A percentile compares a stretch with the other conserved stretches of the same genome.
These are phyloP conservation scores for Drosophila baimaii DNA, from an alignment of 1,140 invertebrate genomes.

Conservation along the genomic window DNA sequence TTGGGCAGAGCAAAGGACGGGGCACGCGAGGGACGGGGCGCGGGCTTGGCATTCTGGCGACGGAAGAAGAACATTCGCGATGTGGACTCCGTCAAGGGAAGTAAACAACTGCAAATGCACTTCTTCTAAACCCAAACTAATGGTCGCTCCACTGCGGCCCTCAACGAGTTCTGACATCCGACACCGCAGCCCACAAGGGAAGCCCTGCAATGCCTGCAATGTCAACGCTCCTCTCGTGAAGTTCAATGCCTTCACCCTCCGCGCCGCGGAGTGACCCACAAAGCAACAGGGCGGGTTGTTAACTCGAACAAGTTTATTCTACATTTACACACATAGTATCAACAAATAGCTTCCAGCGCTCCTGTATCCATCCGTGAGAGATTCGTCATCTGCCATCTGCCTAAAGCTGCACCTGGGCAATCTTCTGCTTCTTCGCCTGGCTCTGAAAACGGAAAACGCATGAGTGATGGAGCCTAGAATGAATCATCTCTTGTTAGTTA, in stretches of 20 bases:
- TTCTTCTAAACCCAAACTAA: conserved; percentile 50
- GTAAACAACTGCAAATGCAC: conserved; percentile 61
- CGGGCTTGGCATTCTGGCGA: conserved; percentile 58
- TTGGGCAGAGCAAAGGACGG: conserved; percentile 68
- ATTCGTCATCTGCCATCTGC: conserved; percentile 1
- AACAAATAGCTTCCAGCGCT: conserved; percentile 48
- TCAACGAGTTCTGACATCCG: conserved; percentile 62
- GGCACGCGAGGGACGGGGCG: conserved; percentile 65
- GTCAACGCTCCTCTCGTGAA: conserved; percentile 64
- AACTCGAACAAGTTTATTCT: conserved; percentile 29
- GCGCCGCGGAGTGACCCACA: conserved; percentile 48
- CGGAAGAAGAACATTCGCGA: conserved; percentile 73
- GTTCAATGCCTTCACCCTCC: conserved; percentile 67
- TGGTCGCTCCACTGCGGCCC: conserved; percentile 6
- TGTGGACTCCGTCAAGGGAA: conserved; percentile 40
- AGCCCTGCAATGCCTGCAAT: conserved; percentile 69
- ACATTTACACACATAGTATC: conserved; percentile 43
- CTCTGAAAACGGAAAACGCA: conserved; percentile 25
- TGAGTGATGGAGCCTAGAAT: not conserved
- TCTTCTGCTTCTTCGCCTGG: conserved; percentile 69
- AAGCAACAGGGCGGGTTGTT: conserved; percentile 8
- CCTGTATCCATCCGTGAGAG: conserved; percentile 42
- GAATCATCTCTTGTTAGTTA: not conserved
- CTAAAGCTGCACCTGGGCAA: conserved; percentile 65
- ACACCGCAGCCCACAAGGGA: conserved; percentile 47